Evolutionary conservation across 2,797 vertebrate species (phyloP), one percentile per base, ranked within the genome.

Genomic region (Acrossocheilus wenchowensis): DNA sequence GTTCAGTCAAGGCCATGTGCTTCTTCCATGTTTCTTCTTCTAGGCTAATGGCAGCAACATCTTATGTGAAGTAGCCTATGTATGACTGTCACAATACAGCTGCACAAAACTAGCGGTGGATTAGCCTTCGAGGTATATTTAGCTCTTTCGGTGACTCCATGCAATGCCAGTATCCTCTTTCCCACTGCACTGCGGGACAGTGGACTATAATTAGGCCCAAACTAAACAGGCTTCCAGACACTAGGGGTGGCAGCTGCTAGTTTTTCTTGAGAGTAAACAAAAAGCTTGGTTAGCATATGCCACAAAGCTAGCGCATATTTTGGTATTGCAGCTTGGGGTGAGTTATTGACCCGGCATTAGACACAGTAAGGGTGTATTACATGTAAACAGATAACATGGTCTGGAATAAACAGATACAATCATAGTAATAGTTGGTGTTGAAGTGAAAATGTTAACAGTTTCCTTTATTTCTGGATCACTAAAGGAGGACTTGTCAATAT

Each of bases 71-170:
- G 26, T 39, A 30, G 30, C 30, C 30, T 30, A 81, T 75, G 19
- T 64, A 62, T 69, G 81, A 41, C 30, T 60, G 82, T 82, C 62
- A 68, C 39, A 30, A 71, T 79, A 92, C 92, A 92, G 92, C 90
- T 93, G 92, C 83, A 73, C 88, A 90, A 75, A 84, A 54, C 86
- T 90, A 92, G 89, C 0, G 0, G 86, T 88, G 89, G 89, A 90
- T 82, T 87, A 86, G 87, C 88, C 73, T 87, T 48, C 60, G 80
- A 41, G 89, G 87, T 94, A 94, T 93, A 94, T 95, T 95, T 92
- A 95, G 93, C 91, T 85, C 87, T 79, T 87, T 84, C 90, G 87
- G 90, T 92, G 89, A 90, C 84, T 91, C 71, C 66, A 90, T 43
- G 72, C 78, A 92, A 91, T 88, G 85, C 89, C 43, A 90, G 92